Conservation (phyloP, 2,797 vertebrate species). For the Hipposideros larvatus region DNA sequence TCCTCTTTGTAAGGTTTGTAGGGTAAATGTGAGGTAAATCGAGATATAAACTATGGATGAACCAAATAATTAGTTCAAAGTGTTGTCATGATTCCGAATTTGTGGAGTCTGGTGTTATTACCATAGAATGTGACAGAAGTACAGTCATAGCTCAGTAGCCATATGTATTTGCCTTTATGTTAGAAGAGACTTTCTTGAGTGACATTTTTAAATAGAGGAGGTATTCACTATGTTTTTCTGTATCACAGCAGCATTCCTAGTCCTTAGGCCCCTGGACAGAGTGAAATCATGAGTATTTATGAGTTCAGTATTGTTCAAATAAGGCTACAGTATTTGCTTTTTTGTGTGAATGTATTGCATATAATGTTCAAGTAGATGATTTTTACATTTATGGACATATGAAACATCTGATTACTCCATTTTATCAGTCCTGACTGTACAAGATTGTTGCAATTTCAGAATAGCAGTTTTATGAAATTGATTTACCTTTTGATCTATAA, state of each 20-base stretch:
- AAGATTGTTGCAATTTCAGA: conserved; percentile 78
- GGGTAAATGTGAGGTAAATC: conserved; percentile 81
- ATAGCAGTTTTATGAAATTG: conserved; percentile 70
- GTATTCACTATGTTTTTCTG: conserved; percentile 80
- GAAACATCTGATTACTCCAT: conserved; percentile 75
- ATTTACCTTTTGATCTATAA: conserved; percentile 71
- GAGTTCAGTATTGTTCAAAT: conserved; percentile 81
- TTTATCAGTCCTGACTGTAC: conserved; percentile 77
- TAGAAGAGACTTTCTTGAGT: conserved; percentile 80
- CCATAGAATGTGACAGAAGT: conserved; percentile 85
- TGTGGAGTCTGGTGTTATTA: conserved; percentile 80
- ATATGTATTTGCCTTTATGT: conserved; percentile 84
- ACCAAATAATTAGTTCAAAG: conserved; percentile 80
- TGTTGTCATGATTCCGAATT: conserved; percentile 82
- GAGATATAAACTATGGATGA: conserved; percentile 86
- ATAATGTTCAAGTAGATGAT: conserved; percentile 79
- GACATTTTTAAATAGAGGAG: conserved; percentile 81
- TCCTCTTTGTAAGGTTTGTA: conserved; percentile 80
- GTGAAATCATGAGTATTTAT: conserved; percentile 82
- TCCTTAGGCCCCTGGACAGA: conserved; percentile 75
- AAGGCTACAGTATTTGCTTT: conserved; percentile 84
- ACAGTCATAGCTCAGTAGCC: conserved; percentile 83
- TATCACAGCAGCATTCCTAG: conserved; percentile 77
- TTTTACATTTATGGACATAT: conserved; percentile 81
- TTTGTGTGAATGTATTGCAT: conserved; percentile 80